Evolutionary conservation across 2,113 vertebrate genomes (phyloP), one percentile per base, ranked within the genome.

Genomic region (Sylvia atricapilla): DNA sequence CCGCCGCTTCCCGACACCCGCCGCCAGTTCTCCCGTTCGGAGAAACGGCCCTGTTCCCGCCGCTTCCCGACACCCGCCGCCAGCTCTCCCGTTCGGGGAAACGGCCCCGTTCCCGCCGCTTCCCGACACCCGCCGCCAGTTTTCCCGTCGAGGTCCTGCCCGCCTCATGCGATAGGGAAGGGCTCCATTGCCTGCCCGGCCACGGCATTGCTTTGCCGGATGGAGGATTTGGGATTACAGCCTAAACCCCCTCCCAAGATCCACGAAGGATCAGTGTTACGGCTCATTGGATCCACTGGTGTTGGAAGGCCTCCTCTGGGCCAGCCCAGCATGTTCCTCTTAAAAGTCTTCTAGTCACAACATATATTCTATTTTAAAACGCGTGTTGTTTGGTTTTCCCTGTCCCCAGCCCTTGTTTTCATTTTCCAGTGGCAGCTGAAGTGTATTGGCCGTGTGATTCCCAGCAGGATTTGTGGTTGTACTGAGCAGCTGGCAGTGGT

Each of bases 351-450:
- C 35, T 24, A 41, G 25, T 30, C 56, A 7, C 60, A 9, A 53
- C 31, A 2, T 15, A 4, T 0, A 8, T 33, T 50, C 39, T 24
- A 1, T 41, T 41, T 1, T 33, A 52, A 53, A 25, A 13, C 1
- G 6, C 2, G 9, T 14, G 7, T 19, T 50, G 8, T 49, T 49
- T 0, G 6, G 6, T 11, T 47, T 47, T 63, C 17, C n/a, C 33
- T 9, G 12, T 39, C 25, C 25, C 50, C 27, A 28, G 50, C 30
- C 15, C 49, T 53, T 44, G 55, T 35, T 44, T 56, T 19, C 7
- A 0, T 41, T 31, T 77, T 41, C 20, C 43, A 15, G 18, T 6
- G 67, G 82, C 11, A 73, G 72, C 70, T 10, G 20, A 19, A 35
- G 37, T 4, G 1, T 14, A 0, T 3, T 15, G 5, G 27, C 28